Percentiles rank a stretch among this genome's conserved stretches.
phyloP scores from a whole-genome alignment of 2,888 invertebrate species.

The Ectropis crepuscularia region DNA sequence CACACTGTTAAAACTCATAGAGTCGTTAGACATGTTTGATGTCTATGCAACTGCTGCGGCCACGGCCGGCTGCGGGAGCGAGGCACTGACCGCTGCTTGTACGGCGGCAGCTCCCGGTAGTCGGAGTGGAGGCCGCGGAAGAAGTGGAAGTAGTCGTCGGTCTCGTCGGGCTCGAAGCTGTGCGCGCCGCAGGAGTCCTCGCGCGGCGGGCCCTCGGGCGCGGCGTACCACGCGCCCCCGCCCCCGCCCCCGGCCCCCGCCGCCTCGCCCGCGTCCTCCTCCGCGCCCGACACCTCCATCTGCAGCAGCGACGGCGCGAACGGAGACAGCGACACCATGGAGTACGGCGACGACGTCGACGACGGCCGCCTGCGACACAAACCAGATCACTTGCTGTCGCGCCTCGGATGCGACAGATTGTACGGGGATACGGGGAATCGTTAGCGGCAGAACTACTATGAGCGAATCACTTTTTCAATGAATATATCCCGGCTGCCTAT shows the following conservation, averaged over 20 bases:
- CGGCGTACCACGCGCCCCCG: slow-evolving; percentile 48
- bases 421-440: too few species aligned
- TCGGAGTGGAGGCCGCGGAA: slow-evolving; percentile 73
- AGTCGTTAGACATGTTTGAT: too few species aligned
- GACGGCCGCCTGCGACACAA: slow-evolving; percentile 45
- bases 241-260: slow-evolving; percentile 37
- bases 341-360: slow-evolving; percentile 33
- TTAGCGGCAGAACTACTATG: too few species aligned
- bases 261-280: slow-evolving; percentile 52
- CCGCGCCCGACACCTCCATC: slow-evolving; percentile 45
- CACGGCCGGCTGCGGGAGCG: too few species aligned
- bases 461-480: too few species aligned
- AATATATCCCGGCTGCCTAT: too few species aligned
- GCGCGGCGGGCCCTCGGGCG: slow-evolving; percentile 43
- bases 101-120: slow-evolving; percentile 62
- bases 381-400: not conserved
- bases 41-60: too few species aligned
- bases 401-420: too few species aligned
- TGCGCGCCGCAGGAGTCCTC: slow-evolving; percentile 42
- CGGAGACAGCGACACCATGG: slow-evolving; percentile 30
- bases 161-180: slow-evolving; percentile 65
- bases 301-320: slow-evolving; percentile 29
- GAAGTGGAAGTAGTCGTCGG: slow-evolving; percentile 73
- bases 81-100: slow-evolving; percentile 14
- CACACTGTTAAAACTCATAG: too few species aligned